Evolutionary conservation across 2,797 vertebrate genomes (phyloP).

Genomic region (Myoxocephalus aenaeus): DNA sequence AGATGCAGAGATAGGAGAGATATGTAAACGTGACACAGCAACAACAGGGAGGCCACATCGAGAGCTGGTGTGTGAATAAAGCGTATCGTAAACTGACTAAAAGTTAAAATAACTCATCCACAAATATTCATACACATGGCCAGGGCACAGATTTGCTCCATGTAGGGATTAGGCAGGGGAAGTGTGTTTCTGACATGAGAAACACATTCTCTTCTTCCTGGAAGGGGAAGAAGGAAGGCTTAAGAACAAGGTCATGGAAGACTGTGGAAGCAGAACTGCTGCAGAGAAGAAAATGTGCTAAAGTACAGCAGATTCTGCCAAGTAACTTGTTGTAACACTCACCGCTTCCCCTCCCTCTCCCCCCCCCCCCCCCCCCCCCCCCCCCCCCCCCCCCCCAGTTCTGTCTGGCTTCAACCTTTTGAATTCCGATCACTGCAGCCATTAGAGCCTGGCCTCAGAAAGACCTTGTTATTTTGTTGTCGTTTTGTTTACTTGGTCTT

Average conservation of each 20-base stretch:
- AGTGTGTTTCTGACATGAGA: constrained; percentile 38
- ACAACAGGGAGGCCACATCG: constrained; percentile 15
- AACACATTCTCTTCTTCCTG: constrained; percentile 32
- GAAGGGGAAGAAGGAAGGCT: constrained; percentile 1
- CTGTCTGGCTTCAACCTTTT: constrained; percentile 28
- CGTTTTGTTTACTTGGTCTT: constrained; percentile 9
- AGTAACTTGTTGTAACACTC: constrained; percentile 36
- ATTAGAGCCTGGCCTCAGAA: constrained; percentile 22
- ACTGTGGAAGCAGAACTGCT: constrained; percentile 34
- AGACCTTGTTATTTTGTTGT: constrained; percentile 27
- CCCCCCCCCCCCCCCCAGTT: no score
- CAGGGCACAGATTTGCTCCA: constrained; percentile 10
- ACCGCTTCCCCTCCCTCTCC: no score
- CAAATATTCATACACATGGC: constrained; percentile 21
- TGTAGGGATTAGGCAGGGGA: constrained; percentile 39
- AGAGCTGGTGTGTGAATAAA: constrained; percentile 22
- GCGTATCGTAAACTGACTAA: constrained; percentile 9
- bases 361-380: no score
- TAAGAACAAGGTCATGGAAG: constrained; percentile 23
- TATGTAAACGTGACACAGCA: constrained; percentile 58
- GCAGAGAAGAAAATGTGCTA: constrained; percentile 37
- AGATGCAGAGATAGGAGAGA: constrained; percentile 53
- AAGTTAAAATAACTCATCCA: constrained; percentile 21
- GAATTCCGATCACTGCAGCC: constrained; percentile 27
- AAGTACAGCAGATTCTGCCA: constrained; percentile 28